A percentile compares a stretch with the other conserved stretches of the same genome.
phyloP scores from a whole-genome alignment of 2,888 invertebrate genomes.

The Dioctria rufipes region DNA sequence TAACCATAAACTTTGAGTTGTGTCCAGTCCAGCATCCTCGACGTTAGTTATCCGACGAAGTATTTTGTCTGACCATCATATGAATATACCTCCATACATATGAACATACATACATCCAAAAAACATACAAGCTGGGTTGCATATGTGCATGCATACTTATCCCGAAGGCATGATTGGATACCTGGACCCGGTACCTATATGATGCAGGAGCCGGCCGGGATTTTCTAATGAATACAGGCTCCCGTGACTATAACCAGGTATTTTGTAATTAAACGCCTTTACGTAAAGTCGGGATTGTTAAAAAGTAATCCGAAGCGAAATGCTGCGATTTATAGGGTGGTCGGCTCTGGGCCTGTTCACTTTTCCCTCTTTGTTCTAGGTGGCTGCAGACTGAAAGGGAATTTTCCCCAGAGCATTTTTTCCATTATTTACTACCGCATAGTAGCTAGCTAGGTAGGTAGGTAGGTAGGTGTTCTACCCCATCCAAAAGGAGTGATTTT shows the following conservation, averaged over 20 bases:
- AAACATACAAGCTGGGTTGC: conserved; percentile 39
- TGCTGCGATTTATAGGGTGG: conserved; percentile 55
- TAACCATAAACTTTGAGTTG: conserved; percentile 52
- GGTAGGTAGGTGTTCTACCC: too few relatives aligned
- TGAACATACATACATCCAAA: conserved; percentile 2
- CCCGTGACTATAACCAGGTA: conserved; percentile 55
- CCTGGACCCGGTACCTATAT: not conserved
- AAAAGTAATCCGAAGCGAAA: conserved; percentile 58
- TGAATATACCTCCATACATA: not conserved
- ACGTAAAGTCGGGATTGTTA: conserved; percentile 55
- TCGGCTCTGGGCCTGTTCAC: conserved; percentile 13
- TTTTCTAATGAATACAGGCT: conserved; percentile 54
- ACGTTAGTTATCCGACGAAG: not conserved
- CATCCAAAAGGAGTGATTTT: conserved; percentile 9
- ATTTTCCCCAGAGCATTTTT: conserved; percentile 42
- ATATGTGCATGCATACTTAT: conserved; percentile 9
- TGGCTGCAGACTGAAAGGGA: conserved; percentile 43
- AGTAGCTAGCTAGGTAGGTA: not conserved
- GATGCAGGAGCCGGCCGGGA: conserved; percentile 41
- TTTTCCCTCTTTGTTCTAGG: conserved; percentile 28
- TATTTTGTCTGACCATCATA: conserved; percentile 9
- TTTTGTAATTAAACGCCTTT: conserved; percentile 59
- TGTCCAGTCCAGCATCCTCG: conserved; percentile 54
- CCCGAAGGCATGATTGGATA: conserved; percentile 56
- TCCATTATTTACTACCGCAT: conserved; percentile 47